Percentiles rank a stretch among this genome's conserved stretches.
phyloP scores from a whole-genome alignment of 1,140 invertebrate genomes.

The Calliopsis andreniformis region DNA sequence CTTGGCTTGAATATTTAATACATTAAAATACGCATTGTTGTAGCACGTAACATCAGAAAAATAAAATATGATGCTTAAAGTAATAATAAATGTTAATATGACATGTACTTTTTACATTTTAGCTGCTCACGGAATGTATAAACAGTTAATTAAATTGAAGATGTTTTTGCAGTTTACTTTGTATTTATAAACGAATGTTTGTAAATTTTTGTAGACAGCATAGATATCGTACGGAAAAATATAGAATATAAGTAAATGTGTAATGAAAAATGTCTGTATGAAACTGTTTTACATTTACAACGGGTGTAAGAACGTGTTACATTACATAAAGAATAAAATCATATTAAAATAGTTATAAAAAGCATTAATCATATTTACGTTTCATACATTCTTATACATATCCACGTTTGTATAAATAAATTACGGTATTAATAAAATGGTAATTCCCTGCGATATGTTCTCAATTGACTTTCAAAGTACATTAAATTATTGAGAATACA shows the following conservation, averaged over 20 bases:
- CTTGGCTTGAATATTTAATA: not conserved
- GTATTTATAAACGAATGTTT: not conserved
- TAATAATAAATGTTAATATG: not conserved
- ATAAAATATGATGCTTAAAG: not conserved
- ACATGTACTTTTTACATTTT: constrained; percentile 9
- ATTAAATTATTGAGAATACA: constrained; percentile 20
- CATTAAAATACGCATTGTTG: not conserved
- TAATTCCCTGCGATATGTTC: constrained; percentile 22
- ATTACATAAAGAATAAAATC: not conserved
- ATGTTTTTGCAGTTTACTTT: not conserved
- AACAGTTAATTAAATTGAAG: not conserved
- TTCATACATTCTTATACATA: constrained; percentile 17
- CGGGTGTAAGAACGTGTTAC: constrained; percentile 4
- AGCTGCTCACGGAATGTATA: not conserved
- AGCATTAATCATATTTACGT: not conserved
- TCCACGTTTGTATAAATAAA: not conserved
- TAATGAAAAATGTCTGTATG: not conserved
- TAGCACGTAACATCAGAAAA: not conserved
- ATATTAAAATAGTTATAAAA: not conserved
- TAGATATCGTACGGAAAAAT: not conserved
- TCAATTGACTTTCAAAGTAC: constrained; percentile 6
- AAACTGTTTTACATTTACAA: not conserved
- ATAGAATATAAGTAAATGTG: not conserved
- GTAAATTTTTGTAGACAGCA: too few relatives aligned
- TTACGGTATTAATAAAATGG: not conserved